phyloP scores from a whole-genome alignment of 2,113 vertebrate species.

The Plecturocebus donacophilus region DNA sequence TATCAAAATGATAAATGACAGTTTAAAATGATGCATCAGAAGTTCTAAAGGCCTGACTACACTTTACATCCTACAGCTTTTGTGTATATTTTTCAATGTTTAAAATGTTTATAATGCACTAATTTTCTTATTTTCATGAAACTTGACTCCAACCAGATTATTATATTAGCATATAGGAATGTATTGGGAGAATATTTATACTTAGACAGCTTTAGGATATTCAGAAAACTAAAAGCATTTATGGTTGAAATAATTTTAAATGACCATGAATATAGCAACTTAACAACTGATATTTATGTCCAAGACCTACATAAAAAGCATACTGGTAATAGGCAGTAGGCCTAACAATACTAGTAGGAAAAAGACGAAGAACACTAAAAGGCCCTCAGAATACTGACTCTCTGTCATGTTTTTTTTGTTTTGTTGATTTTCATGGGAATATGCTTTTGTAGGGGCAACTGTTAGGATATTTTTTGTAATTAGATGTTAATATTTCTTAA shows the following conservation, averaged over 20 bases:
- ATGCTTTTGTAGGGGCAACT: conserved; percentile 19
- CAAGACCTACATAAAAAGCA: conserved; percentile 25
- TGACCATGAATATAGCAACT: conserved; percentile 48
- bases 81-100: conserved; percentile 31
- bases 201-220: conserved; percentile 10
- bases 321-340: background rate
- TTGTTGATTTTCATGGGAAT: conserved; percentile 46
- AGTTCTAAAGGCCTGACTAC: conserved; percentile 38
- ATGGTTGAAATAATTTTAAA: conserved; percentile 47
- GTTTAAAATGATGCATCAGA: conserved; percentile 50
- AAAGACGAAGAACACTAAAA: background rate
- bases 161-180: conserved; percentile 40
- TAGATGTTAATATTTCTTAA: conserved; percentile 53
- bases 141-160: conserved; percentile 8
- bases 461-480: conserved; percentile 30
- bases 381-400: background rate
- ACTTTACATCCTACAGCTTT: background rate
- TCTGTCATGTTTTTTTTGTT: background rate
- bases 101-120: conserved; percentile 37
- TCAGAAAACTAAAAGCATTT: conserved; percentile 43
- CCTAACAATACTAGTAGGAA: background rate
- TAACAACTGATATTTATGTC: conserved; percentile 11
- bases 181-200: conserved; percentile 16
- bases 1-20: conserved; percentile 47
- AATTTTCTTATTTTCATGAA: conserved; percentile 47